Evolutionary conservation across 2,113 vertebrate species (phyloP), one percentile per base, ranked within the genome.

Genomic region (Ochotona curzoniae): DNA sequence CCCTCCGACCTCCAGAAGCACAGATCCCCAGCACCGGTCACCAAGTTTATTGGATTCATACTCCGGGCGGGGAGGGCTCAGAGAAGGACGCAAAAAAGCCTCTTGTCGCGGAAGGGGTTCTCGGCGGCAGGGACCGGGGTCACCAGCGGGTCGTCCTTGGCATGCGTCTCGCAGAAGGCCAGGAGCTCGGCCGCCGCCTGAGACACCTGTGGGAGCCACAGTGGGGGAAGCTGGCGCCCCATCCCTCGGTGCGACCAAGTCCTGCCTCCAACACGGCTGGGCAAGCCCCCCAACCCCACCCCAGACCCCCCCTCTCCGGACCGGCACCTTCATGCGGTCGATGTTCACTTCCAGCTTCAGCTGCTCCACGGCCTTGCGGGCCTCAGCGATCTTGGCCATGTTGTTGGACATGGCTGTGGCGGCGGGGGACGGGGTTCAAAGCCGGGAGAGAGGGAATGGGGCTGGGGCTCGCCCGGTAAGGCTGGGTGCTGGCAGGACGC

Each of bases 301-400:
- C 61, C 85, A 32, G 23, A 67, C 47, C 25, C 26, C 4, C 54
- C 54, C 82, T 63, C 26, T 0, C 13, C 26, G 2, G 12, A 25
- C 63, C 2, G 1, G 85, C 57, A 99, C 99, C 99, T 99, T 98
- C 98, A 99, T 99, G 87, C 99, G 98, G 94, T 99, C 98, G 35
- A 99, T 98, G 97, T 99, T 99, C 91, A 99, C 99, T 94, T 99
- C 99, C 96, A 99, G 97, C 94, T 99, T 99, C 54, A 99, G 95
- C 57, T 99, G 99, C 54, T 99, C 99, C 87, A 99, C 99, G 0
- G 98, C 98, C 97, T 99, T 99, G 49, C 99, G 97, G 20, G 99
- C 99, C 79, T 99, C 99, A 32, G 98, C 98, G 38, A 99, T 99
- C 97, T 99, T 99, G 87, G 99, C 99, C 98, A 99, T 99, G 98